phyloP scores from a whole-genome alignment of 2,797 vertebrate species.

The Channallabes apus region DNA sequence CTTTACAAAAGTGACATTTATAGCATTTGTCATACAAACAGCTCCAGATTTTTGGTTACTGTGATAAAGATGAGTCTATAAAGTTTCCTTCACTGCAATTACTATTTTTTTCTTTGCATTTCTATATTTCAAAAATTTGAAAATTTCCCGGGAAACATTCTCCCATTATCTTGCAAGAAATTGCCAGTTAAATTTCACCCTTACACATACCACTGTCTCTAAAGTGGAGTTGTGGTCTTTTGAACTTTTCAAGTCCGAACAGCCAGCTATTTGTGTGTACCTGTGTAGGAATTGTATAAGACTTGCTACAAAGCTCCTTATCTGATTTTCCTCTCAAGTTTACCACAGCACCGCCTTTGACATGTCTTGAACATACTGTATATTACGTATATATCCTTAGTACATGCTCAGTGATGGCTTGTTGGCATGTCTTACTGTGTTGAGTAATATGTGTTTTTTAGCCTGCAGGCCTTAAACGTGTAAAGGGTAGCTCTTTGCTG shows the following conservation, averaged over 20 bases:
- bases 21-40: neutral
- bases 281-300: neutral
- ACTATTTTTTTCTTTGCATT: neutral
- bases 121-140: neutral
- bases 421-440: constrained; percentile 15
- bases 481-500: constrained; percentile 2
- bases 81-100: neutral
- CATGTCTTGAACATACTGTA: neutral
- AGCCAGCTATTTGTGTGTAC: constrained; percentile 51
- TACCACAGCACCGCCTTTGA: neutral
- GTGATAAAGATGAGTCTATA: neutral
- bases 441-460: constrained; percentile 23
- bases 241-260: constrained; percentile 57
- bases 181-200: constrained; percentile 60
- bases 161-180: constrained; percentile 60
- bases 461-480: constrained; percentile 32
- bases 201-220: constrained; percentile 66
- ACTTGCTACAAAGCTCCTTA: constrained; percentile 3
- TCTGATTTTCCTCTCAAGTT: neutral
- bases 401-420: neutral
- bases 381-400: neutral
- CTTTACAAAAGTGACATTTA: neutral
- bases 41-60: neutral
- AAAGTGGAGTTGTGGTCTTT: constrained; percentile 67
- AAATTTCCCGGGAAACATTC: constrained; percentile 29